A percentile compares a stretch with the other conserved stretches of the same genome.
Conservation (phyloP, 2,113 vertebrate species). For the Leptosomus discolor region DNA sequence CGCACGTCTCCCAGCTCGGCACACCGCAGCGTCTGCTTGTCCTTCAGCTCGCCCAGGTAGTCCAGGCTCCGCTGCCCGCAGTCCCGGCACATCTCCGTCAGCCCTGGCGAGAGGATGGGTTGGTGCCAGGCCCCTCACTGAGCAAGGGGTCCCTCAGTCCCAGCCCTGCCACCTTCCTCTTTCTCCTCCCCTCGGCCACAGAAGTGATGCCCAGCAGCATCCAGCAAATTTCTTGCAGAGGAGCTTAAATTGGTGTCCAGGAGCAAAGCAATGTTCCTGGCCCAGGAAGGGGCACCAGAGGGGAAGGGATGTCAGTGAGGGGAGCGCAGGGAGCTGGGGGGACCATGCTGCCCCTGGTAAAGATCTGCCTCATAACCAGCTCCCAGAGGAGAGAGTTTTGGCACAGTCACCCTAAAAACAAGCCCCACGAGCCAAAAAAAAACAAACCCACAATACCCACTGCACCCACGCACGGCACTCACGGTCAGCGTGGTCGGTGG, state of each 20-base stretch:
- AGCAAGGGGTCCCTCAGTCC: neutral
- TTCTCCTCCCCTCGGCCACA: neutral
- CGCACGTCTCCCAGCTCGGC: conserved; percentile 77
- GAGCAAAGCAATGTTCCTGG: fast-evolving
- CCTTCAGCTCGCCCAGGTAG: conserved; percentile 81
- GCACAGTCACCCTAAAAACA: neutral
- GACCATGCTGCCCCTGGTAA: fast-evolving
- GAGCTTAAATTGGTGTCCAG: neutral
- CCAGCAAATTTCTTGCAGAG: neutral
- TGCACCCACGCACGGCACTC: conserved; percentile 73
- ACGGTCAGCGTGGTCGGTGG: conserved; percentile 90
- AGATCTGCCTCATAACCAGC: neutral
- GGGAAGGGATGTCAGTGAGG: fast-evolving
- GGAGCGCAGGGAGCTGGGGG: fast-evolving
- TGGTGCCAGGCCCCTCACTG: fast-evolving
- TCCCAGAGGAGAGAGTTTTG: neutral
- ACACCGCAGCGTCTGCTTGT: conserved; percentile 69
- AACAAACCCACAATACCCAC: fast-evolving
- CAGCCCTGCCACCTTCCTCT: neutral
- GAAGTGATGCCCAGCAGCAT: neutral
- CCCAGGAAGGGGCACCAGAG: neutral
- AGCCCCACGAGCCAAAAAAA: fast-evolving
- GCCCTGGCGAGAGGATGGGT: conserved; percentile 62
- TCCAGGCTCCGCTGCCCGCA: conserved; percentile 82
- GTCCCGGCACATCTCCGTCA: conserved; percentile 84